Conservation (phyloP, 1,140 invertebrate species). For the Periplaneta americana region DNA sequence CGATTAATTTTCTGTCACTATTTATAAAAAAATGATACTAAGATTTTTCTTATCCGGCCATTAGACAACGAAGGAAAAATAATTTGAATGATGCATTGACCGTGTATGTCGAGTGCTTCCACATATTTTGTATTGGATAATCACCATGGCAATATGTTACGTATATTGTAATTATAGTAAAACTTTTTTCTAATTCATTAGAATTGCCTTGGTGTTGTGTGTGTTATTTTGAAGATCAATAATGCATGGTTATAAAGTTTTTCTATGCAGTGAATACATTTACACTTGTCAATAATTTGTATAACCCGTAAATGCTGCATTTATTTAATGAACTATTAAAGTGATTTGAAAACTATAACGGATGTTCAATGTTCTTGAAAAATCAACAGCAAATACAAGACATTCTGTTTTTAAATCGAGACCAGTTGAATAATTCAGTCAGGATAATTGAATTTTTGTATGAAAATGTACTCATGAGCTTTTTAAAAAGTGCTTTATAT, state of each 20-base stretch:
- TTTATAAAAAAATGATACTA: neutral
- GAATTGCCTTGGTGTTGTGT: neutral
- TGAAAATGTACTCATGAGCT: neutral
- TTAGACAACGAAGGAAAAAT: slow-evolving; percentile 4
- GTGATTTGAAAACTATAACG: neutral
- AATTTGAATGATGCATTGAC: neutral
- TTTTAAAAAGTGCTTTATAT: neutral
- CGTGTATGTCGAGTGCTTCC: slow-evolving; percentile 5
- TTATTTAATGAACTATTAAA: neutral
- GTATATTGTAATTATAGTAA: neutral
- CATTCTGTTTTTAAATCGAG: neutral
- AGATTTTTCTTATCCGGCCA: neutral
- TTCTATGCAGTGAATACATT: neutral
- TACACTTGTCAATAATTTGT: neutral
- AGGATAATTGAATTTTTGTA: neutral
- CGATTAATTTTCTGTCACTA: neutral
- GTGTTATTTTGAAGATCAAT: neutral
- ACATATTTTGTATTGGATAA: neutral
- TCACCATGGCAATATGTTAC: neutral
- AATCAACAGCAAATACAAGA: neutral
- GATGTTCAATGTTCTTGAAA: neutral
- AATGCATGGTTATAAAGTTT: neutral
- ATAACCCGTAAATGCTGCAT: neutral
- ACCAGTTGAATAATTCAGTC: neutral
- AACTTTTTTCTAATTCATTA: neutral